phyloP scores from a whole-genome alignment of 2,888 invertebrate genomes.

The Corbicula japonica region DNA sequence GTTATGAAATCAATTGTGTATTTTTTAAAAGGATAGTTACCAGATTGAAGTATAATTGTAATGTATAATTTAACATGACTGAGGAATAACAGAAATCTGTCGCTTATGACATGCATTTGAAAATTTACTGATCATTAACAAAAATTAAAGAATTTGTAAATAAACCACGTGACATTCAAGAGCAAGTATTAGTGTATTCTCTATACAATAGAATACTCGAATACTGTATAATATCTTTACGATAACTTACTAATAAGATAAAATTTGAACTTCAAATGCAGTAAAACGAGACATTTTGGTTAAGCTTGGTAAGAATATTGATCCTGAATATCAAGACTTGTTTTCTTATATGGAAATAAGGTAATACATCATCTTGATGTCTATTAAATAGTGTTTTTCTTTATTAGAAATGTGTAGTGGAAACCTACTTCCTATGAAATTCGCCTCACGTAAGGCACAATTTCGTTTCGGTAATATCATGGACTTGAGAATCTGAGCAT shows the following conservation, averaged over 20 bases:
- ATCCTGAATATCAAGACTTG: background rate
- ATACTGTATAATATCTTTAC: no score
- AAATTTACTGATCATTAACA: background rate
- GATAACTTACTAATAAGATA: background rate
- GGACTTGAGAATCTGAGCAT: no score
- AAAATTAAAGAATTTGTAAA: background rate
- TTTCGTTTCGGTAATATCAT: slow-evolving; percentile 50
- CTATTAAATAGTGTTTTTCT: no score
- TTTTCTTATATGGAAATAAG: background rate
- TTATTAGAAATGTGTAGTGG: background rate
- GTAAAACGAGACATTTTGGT: background rate
- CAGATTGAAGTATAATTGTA: slow-evolving; percentile 42
- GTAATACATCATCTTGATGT: background rate
- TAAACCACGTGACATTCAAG: no score
- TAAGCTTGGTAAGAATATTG: background rate
- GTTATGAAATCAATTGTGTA: background rate
- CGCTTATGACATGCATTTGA: background rate
- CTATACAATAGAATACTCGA: no score
- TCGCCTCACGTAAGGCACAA: slow-evolving; percentile 53
- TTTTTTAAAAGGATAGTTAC: background rate
- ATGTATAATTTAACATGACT: background rate
- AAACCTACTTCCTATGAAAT: slow-evolving; percentile 14
- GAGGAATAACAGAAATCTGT: background rate
- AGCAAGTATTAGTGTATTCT: no score
- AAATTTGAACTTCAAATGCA: background rate